phyloP scores from a whole-genome alignment of 2,888 invertebrate species.

The Belgica antarctica region DNA sequence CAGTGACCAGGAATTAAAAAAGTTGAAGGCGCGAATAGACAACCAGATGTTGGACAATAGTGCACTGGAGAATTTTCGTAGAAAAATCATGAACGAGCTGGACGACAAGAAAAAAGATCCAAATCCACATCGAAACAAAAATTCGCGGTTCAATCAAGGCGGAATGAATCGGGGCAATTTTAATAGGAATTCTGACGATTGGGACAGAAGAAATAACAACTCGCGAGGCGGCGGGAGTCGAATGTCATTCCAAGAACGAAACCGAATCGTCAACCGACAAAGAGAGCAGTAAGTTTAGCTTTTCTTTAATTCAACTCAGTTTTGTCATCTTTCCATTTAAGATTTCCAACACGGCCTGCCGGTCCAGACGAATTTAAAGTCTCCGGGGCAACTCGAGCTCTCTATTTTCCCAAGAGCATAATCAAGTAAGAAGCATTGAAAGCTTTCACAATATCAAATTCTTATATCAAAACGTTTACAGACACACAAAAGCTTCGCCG shows the following conservation, averaged over 20 bases:
- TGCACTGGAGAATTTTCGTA: background rate
- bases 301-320: background rate
- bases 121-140: too few species aligned
- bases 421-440: slow-evolving; percentile 28
- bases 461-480: background rate
- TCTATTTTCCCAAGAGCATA: slow-evolving; percentile 2
- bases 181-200: background rate
- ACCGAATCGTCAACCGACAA: background rate
- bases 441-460: background rate
- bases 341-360: slow-evolving; percentile 8
- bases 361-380: background rate
- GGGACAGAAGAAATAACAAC: background rate
- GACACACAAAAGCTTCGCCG: slow-evolving; percentile 22
- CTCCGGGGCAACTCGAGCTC: background rate
- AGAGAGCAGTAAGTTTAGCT: slow-evolving; percentile 21
- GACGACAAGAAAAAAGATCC: background rate
- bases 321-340: background rate
- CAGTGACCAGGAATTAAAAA: background rate
- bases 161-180: background rate
- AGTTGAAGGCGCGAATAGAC: background rate
- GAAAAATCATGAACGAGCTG: slow-evolving; percentile 10
- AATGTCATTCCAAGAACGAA: background rate
- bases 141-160: background rate
- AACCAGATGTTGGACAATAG: background rate
- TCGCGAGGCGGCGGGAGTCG: background rate